Percentiles rank a stretch among this genome's conserved stretches.
phyloP scores from a whole-genome alignment of 2,888 invertebrate species.

The Agrochola lychnidis region DNA sequence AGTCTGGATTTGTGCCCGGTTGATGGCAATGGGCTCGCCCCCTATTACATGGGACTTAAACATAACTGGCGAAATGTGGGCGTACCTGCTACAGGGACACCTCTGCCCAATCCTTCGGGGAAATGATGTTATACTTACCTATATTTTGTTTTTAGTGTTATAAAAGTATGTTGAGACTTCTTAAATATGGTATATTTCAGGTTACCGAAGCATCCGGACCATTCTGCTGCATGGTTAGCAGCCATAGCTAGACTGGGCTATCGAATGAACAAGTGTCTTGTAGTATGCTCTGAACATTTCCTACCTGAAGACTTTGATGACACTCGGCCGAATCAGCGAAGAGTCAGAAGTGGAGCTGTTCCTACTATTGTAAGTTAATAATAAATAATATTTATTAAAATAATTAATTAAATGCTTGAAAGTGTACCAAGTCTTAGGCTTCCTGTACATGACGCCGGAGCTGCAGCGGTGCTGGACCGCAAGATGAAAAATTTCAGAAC shows the following conservation, averaged over 20 bases:
- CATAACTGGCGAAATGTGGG: too few species aligned
- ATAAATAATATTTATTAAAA: neutral
- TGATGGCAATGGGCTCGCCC: too few species aligned
- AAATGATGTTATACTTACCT: too few species aligned
- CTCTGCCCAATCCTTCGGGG: too few species aligned
- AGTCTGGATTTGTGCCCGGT: too few species aligned
- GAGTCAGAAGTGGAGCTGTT: constrained; percentile 30
- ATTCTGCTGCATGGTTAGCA: constrained; percentile 21
- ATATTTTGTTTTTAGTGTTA: neutral
- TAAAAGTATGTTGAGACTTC: neutral
- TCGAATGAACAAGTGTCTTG: constrained; percentile 2
- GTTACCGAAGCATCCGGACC: neutral
- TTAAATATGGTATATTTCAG: neutral
- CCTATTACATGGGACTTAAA: too few species aligned
- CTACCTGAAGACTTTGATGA: constrained; percentile 30
- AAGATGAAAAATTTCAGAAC: too few species aligned
- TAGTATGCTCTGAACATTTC: constrained; percentile 32
- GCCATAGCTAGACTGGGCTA: neutral
- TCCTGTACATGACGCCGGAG: too few species aligned
- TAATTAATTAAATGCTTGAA: neutral
- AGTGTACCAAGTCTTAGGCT: too few species aligned
- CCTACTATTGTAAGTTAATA: constrained; percentile 20
- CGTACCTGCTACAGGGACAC: too few species aligned
- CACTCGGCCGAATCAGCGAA: constrained; percentile 3
- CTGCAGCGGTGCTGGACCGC: too few species aligned